Percentiles rank a stretch among this genome's conserved stretches.
phyloP scores from a whole-genome alignment of 2,888 invertebrate species.

The Marasmarcha lunaedactyla region DNA sequence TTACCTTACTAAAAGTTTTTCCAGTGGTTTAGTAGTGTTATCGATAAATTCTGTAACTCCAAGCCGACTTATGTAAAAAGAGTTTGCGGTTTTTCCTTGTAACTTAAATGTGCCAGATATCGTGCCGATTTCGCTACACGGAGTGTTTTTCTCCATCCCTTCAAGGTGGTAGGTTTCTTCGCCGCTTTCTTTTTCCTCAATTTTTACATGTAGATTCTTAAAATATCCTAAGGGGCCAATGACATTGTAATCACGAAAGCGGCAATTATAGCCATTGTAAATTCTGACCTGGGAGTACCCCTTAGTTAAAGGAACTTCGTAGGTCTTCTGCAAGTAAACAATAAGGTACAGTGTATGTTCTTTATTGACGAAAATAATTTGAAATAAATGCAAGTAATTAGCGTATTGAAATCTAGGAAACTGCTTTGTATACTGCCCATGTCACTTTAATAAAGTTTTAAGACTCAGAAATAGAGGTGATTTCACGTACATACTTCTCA shows the following conservation, averaged over 20 bases:
- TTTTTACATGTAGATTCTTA: conserved; percentile 44
- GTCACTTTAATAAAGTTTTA: too few relatives aligned
- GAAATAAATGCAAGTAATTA: too few relatives aligned
- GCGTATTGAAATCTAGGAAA: too few relatives aligned
- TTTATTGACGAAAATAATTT: too few relatives aligned
- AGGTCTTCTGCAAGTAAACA: conserved; percentile 63
- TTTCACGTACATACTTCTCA: too few relatives aligned
- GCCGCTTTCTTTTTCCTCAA: conserved; percentile 20
- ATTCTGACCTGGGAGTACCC: conserved; percentile 76
- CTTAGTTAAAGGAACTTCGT: conserved; percentile 66
- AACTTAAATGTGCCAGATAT: conserved; percentile 29
- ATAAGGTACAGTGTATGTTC: too few relatives aligned
- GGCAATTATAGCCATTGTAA: conserved; percentile 76
- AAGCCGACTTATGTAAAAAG: conserved; percentile 38
- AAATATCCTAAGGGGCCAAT: conserved; percentile 46
- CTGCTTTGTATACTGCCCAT: too few relatives aligned
- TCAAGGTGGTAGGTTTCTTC: conserved; percentile 39
- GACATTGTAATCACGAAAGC: conserved; percentile 29
- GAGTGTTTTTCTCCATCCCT: too few relatives aligned
- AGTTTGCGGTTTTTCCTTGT: conserved; percentile 43
- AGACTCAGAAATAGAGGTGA: too few relatives aligned
- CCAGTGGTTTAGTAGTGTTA: conserved; percentile 53
- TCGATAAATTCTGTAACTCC: conserved; percentile 42
- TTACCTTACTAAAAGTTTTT: conserved; percentile 45
- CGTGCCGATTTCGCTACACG: too few relatives aligned